Conservation (phyloP, 2,113 vertebrate genomes). For the Agapornis roseicollis region DNA sequence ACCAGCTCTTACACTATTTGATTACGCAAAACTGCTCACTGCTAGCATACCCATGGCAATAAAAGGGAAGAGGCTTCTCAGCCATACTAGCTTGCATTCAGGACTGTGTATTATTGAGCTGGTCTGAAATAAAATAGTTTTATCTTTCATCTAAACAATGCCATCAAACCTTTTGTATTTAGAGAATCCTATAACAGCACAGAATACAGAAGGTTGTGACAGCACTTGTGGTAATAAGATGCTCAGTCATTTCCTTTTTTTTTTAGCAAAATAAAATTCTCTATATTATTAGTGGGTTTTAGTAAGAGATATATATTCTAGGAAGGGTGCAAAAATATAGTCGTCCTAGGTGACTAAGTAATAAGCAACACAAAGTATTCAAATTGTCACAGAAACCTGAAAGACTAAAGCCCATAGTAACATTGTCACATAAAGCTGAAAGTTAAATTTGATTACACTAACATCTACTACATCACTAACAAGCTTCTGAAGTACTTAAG, state of each 20-base stretch:
- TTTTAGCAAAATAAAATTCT: background rate
- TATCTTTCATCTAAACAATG: background rate
- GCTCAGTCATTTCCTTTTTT: background rate
- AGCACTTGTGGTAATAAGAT: background rate
- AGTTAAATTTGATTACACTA: constrained; percentile 28
- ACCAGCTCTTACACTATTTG: background rate
- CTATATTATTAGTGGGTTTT: background rate
- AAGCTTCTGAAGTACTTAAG: constrained; percentile 13
- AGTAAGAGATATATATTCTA: background rate
- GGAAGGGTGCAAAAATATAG: background rate
- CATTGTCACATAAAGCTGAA: background rate
- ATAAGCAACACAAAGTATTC: background rate
- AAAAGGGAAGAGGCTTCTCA: background rate
- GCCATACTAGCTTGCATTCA: background rate
- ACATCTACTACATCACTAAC: background rate
- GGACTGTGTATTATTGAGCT: background rate
- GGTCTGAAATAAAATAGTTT: background rate
- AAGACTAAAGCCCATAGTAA: background rate
- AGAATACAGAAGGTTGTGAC: background rate
- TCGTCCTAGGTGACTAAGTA: background rate
- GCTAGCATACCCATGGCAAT: background rate
- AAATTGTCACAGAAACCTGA: background rate
- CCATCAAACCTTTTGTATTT: background rate
- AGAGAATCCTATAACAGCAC: background rate
- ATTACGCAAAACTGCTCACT: background rate